Evolutionary conservation across 2,113 vertebrate species (phyloP).

Genomic region (Microtus montanus): DNA sequence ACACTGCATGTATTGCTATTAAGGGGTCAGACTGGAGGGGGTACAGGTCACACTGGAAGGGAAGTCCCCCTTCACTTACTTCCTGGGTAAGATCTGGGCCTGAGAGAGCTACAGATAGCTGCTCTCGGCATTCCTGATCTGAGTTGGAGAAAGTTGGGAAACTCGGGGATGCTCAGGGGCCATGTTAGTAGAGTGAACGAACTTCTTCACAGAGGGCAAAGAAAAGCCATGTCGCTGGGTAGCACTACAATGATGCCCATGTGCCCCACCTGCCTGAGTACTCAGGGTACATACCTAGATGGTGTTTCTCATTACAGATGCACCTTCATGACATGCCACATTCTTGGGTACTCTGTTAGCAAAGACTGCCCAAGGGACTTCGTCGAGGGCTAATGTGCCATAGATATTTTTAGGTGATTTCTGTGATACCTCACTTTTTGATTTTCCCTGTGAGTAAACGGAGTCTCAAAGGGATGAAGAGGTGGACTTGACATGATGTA

Average conservation of each 20-base stretch:
- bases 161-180: background rate
- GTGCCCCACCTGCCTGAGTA: background rate
- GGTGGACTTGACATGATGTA: background rate
- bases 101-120: background rate
- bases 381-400: background rate
- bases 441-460: conserved; percentile 9
- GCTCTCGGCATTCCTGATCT: background rate
- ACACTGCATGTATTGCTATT: background rate
- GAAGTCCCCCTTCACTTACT: background rate
- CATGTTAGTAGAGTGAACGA: background rate
- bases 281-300: background rate
- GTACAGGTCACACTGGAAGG: background rate
- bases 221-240: background rate
- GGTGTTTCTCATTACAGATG: background rate
- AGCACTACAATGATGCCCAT: background rate
- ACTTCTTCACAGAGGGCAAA: background rate
- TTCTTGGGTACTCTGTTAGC: background rate
- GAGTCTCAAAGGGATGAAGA: conserved; percentile 10
- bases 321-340: background rate
- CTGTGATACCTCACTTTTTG: background rate
- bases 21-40: background rate
- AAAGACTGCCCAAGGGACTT: background rate
- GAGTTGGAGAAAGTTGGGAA: background rate
- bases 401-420: background rate
- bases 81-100: background rate